These are phyloP conservation scores for Podarcis siculus DNA, from an alignment of 2,797 vertebrate species.

Conservation along the genomic window DNA sequence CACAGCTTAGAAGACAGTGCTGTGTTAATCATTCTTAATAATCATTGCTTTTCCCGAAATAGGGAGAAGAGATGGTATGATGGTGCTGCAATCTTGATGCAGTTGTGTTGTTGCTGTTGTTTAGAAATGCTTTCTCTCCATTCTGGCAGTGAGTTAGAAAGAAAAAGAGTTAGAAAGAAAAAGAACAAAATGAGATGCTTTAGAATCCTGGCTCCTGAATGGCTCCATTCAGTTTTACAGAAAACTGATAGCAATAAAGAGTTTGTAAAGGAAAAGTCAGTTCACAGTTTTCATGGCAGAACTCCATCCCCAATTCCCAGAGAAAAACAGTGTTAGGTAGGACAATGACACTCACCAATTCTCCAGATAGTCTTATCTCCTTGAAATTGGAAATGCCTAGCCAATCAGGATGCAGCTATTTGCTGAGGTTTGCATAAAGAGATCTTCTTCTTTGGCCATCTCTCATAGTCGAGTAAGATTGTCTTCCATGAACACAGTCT, in stretches of 20 bases:
- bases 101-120: neutral
- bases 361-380: too few species aligned
- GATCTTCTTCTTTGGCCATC: too few species aligned
- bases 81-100: neutral
- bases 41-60: neutral
- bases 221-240: neutral
- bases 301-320: neutral
- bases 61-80: neutral
- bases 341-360: too few species aligned
- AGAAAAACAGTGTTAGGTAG: too few species aligned
- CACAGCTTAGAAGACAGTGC: neutral
- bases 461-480: too few species aligned
- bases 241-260: neutral
- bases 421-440: too few species aligned
- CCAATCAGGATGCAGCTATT: too few species aligned
- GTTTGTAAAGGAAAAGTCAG: neutral
- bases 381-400: too few species aligned
- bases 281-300: neutral
- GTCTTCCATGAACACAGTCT: too few species aligned
- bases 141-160: neutral
- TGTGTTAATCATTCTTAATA: conserved; percentile 22
- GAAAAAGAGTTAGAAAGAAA: neutral
- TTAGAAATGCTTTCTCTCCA: neutral
- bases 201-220: neutral
- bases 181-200: neutral